Conservation (phyloP, 2,888 invertebrate species). For the Cyaniris semiargus region DNA sequence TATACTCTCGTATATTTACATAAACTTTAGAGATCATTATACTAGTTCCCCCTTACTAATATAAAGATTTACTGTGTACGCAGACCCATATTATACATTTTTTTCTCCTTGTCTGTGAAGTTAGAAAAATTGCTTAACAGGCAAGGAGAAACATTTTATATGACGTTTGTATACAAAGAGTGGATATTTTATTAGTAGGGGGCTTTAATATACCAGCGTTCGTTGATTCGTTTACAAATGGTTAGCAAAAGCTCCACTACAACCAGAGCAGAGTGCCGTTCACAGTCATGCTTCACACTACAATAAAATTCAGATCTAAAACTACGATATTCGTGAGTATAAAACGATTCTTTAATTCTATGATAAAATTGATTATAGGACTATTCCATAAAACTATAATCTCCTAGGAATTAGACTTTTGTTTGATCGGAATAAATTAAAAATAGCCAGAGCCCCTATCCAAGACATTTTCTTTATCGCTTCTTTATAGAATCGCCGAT, state of each 20-base stretch:
- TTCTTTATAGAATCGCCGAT: too few species aligned
- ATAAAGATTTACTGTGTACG: background rate
- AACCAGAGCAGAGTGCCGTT: background rate
- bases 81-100: background rate
- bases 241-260: background rate
- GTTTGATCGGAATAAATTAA: background rate
- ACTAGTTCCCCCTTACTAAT: slow-evolving; percentile 41
- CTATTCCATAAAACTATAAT: background rate
- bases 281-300: slow-evolving; percentile 6
- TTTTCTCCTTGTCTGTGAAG: background rate
- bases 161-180: background rate
- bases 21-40: slow-evolving; percentile 68
- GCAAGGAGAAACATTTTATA: background rate
- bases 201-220: slow-evolving; percentile 46
- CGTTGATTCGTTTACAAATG: slow-evolving; percentile 39
- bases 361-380: slow-evolving; percentile 2
- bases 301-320: slow-evolving; percentile 17
- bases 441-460: background rate
- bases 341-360: background rate
- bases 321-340: slow-evolving; percentile 3
- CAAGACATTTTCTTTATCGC: too few species aligned
- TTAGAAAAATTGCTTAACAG: background rate
- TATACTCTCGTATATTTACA: slow-evolving; percentile 50
- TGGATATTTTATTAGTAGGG: background rate
- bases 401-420: background rate